A percentile compares a stretch with the other conserved stretches of the same genome.
phyloP scores from a whole-genome alignment of 2,888 invertebrate species.

The Anagyrus pseudococci region DNA sequence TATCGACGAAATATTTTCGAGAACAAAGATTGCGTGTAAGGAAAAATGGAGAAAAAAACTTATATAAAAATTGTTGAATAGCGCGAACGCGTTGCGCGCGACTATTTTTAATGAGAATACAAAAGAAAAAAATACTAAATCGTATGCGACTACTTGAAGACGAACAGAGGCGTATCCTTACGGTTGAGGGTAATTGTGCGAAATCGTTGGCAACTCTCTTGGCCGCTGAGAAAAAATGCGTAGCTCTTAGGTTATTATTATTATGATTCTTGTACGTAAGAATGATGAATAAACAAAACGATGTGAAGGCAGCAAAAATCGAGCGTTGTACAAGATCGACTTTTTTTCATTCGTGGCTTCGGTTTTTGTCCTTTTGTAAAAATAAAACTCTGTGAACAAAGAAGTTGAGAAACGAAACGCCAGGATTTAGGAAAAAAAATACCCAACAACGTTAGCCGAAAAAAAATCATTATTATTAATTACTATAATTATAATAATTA shows the following conservation, averaged over 20 bases:
- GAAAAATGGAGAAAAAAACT: constrained; percentile 18
- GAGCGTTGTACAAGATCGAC: constrained; percentile 26
- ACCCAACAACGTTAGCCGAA: no score
- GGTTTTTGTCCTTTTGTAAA: constrained; percentile 23
- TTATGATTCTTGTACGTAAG: neutral
- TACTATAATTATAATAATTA: constrained; percentile 25
- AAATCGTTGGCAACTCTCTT: constrained; percentile 28
- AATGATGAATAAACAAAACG: constrained; percentile 1
- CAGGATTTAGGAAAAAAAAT: no score
- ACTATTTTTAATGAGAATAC: constrained; percentile 30
- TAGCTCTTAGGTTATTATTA: constrained; percentile 15
- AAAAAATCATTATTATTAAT: constrained; percentile 29
- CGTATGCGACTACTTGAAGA: no score
- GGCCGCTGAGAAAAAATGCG: constrained; percentile 1
- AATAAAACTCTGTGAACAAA: constrained; percentile 22
- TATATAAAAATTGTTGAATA: constrained; percentile 38
- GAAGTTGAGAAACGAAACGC: constrained; percentile 13
- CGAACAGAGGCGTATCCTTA: no score
- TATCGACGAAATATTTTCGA: constrained; percentile 34
- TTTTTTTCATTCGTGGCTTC: constrained; percentile 24
- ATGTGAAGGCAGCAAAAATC: constrained; percentile 3
- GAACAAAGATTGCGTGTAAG: neutral
- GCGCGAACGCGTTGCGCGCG: constrained; percentile 6
- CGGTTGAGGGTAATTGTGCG: constrained; percentile 17
- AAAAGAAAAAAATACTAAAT: neutral